These are phyloP conservation scores for Hippocampus guttulatus DNA, from an alignment of 2,113 vertebrate genomes.

Conservation along the genomic window DNA sequence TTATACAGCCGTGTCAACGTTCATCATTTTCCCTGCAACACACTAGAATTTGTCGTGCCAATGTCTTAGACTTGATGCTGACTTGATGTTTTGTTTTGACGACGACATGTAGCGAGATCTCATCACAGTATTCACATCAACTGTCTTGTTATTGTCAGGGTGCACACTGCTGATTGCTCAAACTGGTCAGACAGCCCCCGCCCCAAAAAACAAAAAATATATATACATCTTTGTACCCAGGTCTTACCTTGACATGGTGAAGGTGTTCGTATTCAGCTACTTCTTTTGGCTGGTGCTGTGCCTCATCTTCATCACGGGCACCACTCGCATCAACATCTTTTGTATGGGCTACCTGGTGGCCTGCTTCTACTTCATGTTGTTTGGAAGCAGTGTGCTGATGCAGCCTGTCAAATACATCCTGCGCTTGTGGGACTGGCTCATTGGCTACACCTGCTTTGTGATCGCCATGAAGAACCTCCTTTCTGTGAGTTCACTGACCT, in stretches of 20 bases:
- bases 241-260: conserved; percentile 73
- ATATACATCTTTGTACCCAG: conserved; percentile 41
- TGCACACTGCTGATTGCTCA: too few relatives aligned
- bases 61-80: too few relatives aligned
- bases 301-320: conserved; percentile 78
- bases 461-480: conserved; percentile 74
- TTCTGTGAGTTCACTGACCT: conserved; percentile 48
- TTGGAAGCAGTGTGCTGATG: conserved; percentile 69
- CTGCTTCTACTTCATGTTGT: conserved; percentile 77
- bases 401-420: conserved; percentile 69
- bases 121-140: too few relatives aligned
- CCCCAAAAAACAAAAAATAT: background rate
- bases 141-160: too few relatives aligned
- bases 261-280: conserved; percentile 72
- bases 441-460: conserved; percentile 69
- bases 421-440: conserved; percentile 69
- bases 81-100: too few relatives aligned
- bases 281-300: conserved; percentile 80
- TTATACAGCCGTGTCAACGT: background rate
- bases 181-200: too few relatives aligned
- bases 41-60: too few relatives aligned
- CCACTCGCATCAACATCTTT: conserved; percentile 67
- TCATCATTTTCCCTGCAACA: too few relatives aligned
- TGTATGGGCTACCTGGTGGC: conserved; percentile 74
- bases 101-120: too few relatives aligned